phyloP scores from a whole-genome alignment of 2,113 vertebrate species.

The Nycticebus coucang region DNA sequence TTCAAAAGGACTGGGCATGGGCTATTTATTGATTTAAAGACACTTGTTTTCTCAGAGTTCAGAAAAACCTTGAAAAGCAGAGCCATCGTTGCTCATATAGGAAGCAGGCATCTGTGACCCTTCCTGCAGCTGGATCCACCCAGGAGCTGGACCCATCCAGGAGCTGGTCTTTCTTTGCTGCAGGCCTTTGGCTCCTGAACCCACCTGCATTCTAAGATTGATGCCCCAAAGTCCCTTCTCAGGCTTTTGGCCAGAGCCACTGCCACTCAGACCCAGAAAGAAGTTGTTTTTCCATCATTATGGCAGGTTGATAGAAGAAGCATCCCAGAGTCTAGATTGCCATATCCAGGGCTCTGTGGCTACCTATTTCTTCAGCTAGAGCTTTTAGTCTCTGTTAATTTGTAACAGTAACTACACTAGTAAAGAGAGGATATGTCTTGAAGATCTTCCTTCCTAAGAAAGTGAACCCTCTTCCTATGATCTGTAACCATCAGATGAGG shows the following conservation, averaged over 20 bases:
- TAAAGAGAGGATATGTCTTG: neutral
- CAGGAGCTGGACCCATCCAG: neutral
- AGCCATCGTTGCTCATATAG: neutral
- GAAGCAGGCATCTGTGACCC: neutral
- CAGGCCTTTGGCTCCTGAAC: neutral
- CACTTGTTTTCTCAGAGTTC: neutral
- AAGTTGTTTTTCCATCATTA: neutral
- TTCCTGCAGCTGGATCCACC: neutral
- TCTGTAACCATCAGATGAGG: neutral
- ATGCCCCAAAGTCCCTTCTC: neutral
- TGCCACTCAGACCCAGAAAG: neutral
- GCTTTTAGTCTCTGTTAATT: neutral
- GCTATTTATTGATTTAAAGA: neutral
- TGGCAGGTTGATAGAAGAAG: neutral
- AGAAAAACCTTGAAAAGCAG: neutral
- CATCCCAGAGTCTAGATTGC: neutral
- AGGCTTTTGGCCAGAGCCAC: neutral
- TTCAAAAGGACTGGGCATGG: neutral
- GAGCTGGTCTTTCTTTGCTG: neutral
- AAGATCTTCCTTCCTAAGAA: neutral
- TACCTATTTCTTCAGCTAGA: neutral
- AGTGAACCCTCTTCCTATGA: neutral
- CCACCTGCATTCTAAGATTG: neutral
- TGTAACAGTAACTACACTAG: neutral
- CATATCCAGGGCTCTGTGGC: neutral